These are phyloP conservation scores for Chinchilla lanigera DNA, from an alignment of 2,113 vertebrate genomes.

Conservation along the genomic window DNA sequence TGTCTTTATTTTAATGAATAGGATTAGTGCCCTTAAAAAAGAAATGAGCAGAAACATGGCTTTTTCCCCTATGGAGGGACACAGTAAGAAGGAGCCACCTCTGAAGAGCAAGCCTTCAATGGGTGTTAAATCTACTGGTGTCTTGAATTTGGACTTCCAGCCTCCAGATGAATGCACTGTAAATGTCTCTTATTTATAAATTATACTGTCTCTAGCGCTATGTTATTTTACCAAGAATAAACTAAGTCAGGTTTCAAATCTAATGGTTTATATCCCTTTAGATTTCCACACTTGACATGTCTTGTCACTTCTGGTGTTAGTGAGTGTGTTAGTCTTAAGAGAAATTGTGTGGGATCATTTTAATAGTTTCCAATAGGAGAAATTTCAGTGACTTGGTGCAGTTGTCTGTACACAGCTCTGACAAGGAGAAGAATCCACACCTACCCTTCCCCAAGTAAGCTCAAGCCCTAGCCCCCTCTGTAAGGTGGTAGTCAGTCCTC, in stretches of 20 bases:
- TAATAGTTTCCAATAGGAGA: background rate
- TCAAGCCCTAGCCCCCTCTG: background rate
- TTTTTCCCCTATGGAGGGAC: too few species aligned
- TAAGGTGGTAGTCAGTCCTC: background rate
- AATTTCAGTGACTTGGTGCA: too few species aligned
- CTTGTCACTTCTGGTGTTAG: background rate
- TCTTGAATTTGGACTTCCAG: too few species aligned
- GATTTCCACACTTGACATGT: background rate
- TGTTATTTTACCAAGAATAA: background rate
- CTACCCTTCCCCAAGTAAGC: too few species aligned
- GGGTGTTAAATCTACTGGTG: background rate
- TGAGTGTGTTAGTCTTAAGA: background rate
- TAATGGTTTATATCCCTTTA: background rate
- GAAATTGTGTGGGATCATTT: background rate
- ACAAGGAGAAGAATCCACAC: too few species aligned
- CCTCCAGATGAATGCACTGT: too few species aligned
- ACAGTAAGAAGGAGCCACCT: background rate
- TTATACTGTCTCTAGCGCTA: background rate
- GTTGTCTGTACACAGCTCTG: background rate
- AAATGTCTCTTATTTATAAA: background rate
- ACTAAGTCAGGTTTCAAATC: too few species aligned
- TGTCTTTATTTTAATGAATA: background rate
- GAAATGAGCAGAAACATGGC: too few species aligned
- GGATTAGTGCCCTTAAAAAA: background rate
- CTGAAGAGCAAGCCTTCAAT: background rate